A percentile compares a stretch with the other conserved stretches of the same genome.
phyloP scores from a whole-genome alignment of 2,113 vertebrate species.

The Anguilla japonica region DNA sequence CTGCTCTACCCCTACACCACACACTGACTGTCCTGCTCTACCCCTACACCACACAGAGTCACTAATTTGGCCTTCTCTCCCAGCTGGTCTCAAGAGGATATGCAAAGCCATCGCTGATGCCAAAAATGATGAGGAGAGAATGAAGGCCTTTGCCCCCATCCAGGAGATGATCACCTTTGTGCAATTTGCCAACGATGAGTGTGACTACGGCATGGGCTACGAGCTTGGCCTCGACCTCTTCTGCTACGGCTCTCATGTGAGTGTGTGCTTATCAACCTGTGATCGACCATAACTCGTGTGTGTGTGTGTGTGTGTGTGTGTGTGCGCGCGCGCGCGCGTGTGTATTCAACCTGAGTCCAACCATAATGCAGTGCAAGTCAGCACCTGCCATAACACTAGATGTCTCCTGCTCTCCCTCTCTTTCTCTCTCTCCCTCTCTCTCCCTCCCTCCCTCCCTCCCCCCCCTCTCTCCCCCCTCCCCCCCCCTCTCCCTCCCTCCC shows the following conservation, averaged over 20 bases:
- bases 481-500: too few relatives aligned
- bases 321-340: background rate
- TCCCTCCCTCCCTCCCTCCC: too few relatives aligned
- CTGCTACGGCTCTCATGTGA: slow-evolving; percentile 91
- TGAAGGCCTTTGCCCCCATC: slow-evolving; percentile 90
- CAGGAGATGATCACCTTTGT: slow-evolving; percentile 94
- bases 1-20: too few relatives aligned
- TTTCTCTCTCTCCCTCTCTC: background rate
- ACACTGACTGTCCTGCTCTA: too few relatives aligned
- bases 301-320: background rate
- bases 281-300: too few relatives aligned
- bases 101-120: slow-evolving; percentile 89
- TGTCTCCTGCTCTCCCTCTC: background rate
- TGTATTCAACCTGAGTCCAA: background rate
- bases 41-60: too few relatives aligned
- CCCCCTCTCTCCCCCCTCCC: background rate
- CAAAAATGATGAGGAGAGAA: slow-evolving; percentile 77
- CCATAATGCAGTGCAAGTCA: too few relatives aligned
- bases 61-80: too few relatives aligned
- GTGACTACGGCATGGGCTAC: slow-evolving; percentile 96
- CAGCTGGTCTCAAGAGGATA: slow-evolving; percentile 86
- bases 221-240: slow-evolving; percentile 94
- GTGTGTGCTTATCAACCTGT: slow-evolving; percentile 45
- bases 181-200: slow-evolving; percentile 98
- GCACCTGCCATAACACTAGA: too few relatives aligned